These are phyloP conservation scores for Seira sanloemensis DNA, from an alignment of 2,888 invertebrate species.

Conservation along the genomic window DNA sequence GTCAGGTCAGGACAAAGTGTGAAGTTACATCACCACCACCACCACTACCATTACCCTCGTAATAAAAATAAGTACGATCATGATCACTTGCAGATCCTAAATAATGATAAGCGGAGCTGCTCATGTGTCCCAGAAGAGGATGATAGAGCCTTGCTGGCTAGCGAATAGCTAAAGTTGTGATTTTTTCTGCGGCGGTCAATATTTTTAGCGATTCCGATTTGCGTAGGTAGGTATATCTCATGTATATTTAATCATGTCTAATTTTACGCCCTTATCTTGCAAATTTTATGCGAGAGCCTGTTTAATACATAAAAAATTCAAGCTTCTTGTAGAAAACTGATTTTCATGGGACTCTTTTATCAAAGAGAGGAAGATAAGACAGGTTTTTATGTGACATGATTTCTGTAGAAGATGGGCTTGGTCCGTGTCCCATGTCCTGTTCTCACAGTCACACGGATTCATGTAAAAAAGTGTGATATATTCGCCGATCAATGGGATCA, in stretches of 20 bases:
- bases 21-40: constrained; percentile 1
- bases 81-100: not conserved
- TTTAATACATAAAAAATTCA: no score
- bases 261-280: no score
- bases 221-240: not conserved
- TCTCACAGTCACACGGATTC: not conserved
- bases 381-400: no score
- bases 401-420: no score
- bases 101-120: not conserved
- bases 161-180: not conserved
- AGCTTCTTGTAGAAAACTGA: no score
- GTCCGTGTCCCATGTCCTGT: not conserved
- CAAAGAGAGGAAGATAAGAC: no score
- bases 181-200: not conserved
- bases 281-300: no score
- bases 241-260: not conserved
- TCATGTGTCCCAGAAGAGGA: no score
- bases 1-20: not conserved
- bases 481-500: not conserved
- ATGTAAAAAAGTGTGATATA: constrained; percentile 4
- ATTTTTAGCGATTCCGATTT: not conserved
- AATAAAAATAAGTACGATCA: not conserved
- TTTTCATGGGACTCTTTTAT: no score
- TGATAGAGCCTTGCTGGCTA: not conserved
- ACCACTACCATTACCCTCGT: no score